Evolutionary conservation across 1,140 invertebrate genomes (phyloP).

Genomic region (Parapsyche elsis): DNA sequence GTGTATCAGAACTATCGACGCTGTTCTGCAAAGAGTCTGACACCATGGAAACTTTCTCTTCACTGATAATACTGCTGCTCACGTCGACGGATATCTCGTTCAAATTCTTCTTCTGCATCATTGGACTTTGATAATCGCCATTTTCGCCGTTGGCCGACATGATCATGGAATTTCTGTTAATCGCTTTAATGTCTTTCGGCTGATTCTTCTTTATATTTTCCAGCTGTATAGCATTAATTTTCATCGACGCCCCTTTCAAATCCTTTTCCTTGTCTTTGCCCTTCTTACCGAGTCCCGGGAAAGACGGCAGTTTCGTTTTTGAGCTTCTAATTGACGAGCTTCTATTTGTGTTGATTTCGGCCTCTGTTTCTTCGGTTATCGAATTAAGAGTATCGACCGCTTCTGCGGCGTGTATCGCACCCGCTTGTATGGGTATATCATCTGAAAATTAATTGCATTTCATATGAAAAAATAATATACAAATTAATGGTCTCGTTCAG

Average conservation of each 20-base stretch:
- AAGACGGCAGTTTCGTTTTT: slow-evolving; percentile 64
- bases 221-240: slow-evolving; percentile 51
- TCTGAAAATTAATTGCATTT: slow-evolving; percentile 58
- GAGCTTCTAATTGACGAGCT: slow-evolving; percentile 61
- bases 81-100: slow-evolving; percentile 58
- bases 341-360: slow-evolving; percentile 61
- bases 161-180: slow-evolving; percentile 62
- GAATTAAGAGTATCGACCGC: slow-evolving; percentile 63
- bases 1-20: slow-evolving; percentile 63
- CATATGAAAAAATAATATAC: slow-evolving; percentile 27
- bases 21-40: slow-evolving; percentile 62
- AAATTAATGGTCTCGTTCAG: no score
- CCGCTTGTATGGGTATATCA: slow-evolving; percentile 67
- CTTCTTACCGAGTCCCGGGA: slow-evolving; percentile 65
- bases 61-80: slow-evolving; percentile 63
- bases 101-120: slow-evolving; percentile 59
- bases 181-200: slow-evolving; percentile 63
- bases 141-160: slow-evolving; percentile 60
- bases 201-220: slow-evolving; percentile 60
- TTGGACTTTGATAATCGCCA: slow-evolving; percentile 59
- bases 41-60: slow-evolving; percentile 64
- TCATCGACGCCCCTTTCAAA: slow-evolving; percentile 49
- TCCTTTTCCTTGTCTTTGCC: slow-evolving; percentile 62
- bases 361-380: slow-evolving; percentile 65
- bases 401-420: slow-evolving; percentile 61